Evolutionary conservation across 2,888 invertebrate species (phyloP).

Genomic region (Apamea epomidion): DNA sequence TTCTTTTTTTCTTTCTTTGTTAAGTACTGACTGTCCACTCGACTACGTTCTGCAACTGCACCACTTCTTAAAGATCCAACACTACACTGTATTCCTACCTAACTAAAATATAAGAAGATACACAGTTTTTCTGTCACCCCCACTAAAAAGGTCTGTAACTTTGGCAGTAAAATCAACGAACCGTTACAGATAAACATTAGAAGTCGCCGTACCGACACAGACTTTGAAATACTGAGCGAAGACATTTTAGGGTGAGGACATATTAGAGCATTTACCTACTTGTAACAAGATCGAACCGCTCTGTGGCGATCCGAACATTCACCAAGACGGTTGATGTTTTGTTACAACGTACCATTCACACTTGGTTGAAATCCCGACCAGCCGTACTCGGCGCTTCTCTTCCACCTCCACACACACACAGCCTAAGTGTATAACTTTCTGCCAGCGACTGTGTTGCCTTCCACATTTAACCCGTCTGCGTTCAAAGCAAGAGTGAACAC

Average conservation of each 20-base stretch:
- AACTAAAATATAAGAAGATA: constrained; percentile 65
- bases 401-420: too few species aligned
- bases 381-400: too few species aligned
- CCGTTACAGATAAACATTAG: constrained; percentile 86
- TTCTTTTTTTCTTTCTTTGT: too few species aligned
- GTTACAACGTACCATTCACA: too few species aligned
- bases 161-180: constrained; percentile 86
- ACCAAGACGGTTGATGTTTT: not conserved
- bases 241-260: constrained; percentile 38
- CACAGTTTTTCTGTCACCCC: constrained; percentile 76
- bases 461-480: too few species aligned
- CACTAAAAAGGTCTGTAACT: constrained; percentile 79
- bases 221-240: constrained; percentile 61
- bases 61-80: constrained; percentile 56
- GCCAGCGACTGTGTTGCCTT: too few species aligned
- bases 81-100: constrained; percentile 62
- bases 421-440: too few species aligned
- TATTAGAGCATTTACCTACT: not conserved
- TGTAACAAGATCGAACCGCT: not conserved
- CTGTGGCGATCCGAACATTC: not conserved
- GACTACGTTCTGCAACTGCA: not conserved
- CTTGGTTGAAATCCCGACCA: too few species aligned
- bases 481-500: too few species aligned
- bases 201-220: constrained; percentile 75
- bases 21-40: not conserved